These are phyloP conservation scores for Cercopithecus mitis DNA, from an alignment of 2,797 vertebrate genomes.

Conservation along the genomic window DNA sequence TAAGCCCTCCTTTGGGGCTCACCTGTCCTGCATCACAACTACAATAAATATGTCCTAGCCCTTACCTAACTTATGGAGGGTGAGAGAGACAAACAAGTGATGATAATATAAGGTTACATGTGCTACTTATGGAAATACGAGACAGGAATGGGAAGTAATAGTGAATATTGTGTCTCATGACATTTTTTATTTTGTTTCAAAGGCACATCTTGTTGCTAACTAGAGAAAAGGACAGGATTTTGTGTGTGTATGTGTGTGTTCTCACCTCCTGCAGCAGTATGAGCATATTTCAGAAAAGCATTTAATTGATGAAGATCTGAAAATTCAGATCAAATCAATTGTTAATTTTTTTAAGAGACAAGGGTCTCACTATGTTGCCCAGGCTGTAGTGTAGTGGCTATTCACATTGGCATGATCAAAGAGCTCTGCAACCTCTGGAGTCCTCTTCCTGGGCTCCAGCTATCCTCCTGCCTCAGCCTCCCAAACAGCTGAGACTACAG, in stretches of 20 bases:
- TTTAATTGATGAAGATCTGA: not conserved
- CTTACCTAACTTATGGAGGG: not conserved
- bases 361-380: not conserved
- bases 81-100: not conserved
- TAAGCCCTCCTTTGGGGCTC: not conserved
- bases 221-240: not conserved
- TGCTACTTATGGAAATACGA: not conserved
- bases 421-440: not conserved
- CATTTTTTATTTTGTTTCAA: not conserved
- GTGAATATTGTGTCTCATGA: not conserved
- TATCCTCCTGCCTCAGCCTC: not conserved
- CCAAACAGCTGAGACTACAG: not conserved
- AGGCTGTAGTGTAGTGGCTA: not conserved
- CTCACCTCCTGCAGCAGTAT: not conserved
- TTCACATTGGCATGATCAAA: not conserved
- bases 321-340: not conserved
- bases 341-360: not conserved
- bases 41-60: not conserved
- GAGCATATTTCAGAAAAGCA: not conserved
- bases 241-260: not conserved
- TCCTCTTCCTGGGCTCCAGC: not conserved
- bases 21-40: not conserved
- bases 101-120: not conserved
- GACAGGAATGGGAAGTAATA: not conserved
- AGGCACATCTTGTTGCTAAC: not conserved